Evolutionary conservation across 37 sponge, comb jelly and placozoan genomes (phyloP).

Genomic region (Agelas oroides): DNA sequence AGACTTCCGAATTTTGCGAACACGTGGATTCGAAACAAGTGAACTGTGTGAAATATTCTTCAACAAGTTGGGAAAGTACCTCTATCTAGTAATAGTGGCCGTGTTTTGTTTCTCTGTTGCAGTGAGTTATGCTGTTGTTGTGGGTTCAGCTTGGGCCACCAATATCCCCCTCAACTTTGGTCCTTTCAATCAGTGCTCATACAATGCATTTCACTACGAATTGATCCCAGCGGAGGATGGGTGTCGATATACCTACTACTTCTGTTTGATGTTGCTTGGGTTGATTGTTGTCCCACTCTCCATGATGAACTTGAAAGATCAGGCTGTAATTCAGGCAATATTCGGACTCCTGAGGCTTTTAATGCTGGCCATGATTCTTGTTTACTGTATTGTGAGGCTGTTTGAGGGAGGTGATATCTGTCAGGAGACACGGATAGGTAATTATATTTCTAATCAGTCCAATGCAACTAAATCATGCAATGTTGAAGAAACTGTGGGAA

Average conservation of each 20-base stretch:
- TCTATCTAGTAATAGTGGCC: conserved; percentile 62
- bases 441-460: too few relatives aligned
- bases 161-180: conserved; percentile 82
- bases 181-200: conserved; percentile 53
- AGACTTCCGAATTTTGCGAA: conserved; percentile 48
- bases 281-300: conserved; percentile 70
- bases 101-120: conserved; percentile 55
- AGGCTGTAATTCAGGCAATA: conserved; percentile 76
- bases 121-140: conserved; percentile 77
- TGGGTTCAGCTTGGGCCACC: conserved; percentile 88
- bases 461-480: too few relatives aligned
- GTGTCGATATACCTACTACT: conserved; percentile 71
- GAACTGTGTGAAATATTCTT: conserved; percentile 83
- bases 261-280: conserved; percentile 81
- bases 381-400: conserved; percentile 68
- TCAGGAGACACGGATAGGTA: too few relatives aligned
- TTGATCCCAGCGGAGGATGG: conserved; percentile 54
- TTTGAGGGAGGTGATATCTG: conserved; percentile 30
- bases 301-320: conserved; percentile 83
- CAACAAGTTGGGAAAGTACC: conserved; percentile 50
- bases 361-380: conserved; percentile 60
- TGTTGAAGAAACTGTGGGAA: too few relatives aligned
- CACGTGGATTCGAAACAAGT: conserved; percentile 80
- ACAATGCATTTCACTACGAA: conserved; percentile 61
- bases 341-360: conserved; percentile 80